A percentile compares a stretch with the other conserved stretches of the same genome.
These are phyloP conservation scores for Ophiodon elongatus DNA, from an alignment of 2,113 vertebrate genomes.

Conservation along the genomic window DNA sequence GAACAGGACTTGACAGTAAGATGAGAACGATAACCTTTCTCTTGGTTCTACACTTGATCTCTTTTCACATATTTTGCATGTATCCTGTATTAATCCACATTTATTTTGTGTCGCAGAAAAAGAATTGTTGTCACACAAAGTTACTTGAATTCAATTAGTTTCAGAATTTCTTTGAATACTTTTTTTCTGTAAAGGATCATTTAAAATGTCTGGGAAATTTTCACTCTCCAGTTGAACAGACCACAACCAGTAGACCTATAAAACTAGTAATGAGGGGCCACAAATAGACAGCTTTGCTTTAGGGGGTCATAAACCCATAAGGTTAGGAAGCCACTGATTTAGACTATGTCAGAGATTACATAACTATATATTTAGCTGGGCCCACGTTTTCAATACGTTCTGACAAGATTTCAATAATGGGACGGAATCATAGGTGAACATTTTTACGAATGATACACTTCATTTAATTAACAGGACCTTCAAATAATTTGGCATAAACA, in stretches of 20 bases:
- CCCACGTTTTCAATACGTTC: not conserved
- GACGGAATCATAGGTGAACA: not conserved
- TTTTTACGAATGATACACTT: not conserved
- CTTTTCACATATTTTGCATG: constrained; percentile 2
- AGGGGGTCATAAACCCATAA: not conserved
- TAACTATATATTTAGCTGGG: not conserved
- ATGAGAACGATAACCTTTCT: constrained; percentile 76
- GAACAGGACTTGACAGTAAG: constrained; percentile 60
- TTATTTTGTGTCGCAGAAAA: not conserved
- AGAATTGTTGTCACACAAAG: not conserved
- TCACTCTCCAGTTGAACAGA: not conserved
- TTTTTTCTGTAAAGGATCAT: not conserved
- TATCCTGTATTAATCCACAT: not conserved
- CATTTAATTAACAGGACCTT: not conserved
- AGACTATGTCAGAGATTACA: not conserved
- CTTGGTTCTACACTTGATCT: constrained; percentile 6
- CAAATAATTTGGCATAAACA: not conserved
- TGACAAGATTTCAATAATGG: not conserved
- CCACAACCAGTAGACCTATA: not conserved
- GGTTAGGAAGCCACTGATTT: not conserved
- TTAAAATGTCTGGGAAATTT: too few relatives aligned
- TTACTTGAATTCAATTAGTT: not conserved
- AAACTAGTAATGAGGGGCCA: not conserved
- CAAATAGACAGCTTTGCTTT: constrained; percentile 1
- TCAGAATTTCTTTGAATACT: not conserved